A percentile compares a stretch with the other conserved stretches of the same genome.
phyloP scores from a whole-genome alignment of 2,113 vertebrate species.

The Laticauda laticaudata region DNA sequence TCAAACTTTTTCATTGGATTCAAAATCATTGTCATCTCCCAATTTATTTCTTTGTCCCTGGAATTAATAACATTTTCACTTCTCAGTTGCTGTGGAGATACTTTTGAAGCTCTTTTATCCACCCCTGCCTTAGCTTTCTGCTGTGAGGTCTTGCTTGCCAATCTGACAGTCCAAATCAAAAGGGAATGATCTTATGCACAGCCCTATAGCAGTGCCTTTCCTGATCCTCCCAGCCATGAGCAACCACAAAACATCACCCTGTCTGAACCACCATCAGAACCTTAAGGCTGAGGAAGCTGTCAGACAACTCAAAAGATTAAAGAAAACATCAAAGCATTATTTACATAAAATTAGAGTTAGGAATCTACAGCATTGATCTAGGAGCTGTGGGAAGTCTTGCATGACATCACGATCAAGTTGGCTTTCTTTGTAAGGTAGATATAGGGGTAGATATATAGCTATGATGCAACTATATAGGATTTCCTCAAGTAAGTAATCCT shows the following conservation, averaged over 20 bases:
- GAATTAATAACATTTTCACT: neutral
- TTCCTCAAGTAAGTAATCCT: neutral
- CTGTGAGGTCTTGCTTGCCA: neutral
- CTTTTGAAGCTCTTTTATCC: neutral
- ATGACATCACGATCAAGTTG: neutral
- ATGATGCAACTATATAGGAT: neutral
- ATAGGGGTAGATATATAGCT: neutral
- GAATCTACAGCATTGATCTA: neutral
- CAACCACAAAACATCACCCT: neutral
- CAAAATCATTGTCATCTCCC: neutral
- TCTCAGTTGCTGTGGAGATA: neutral
- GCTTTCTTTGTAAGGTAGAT: neutral
- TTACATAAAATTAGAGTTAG: slow-evolving; percentile 10
- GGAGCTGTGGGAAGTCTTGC: neutral
- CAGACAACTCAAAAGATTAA: neutral
- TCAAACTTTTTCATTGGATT: neutral
- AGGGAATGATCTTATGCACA: neutral
- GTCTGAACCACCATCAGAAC: slow-evolving; percentile 42
- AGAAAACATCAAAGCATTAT: slow-evolving; percentile 7
- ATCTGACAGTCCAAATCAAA: neutral
- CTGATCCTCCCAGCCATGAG: neutral
- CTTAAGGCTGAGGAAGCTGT: neutral
- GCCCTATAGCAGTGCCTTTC: neutral
- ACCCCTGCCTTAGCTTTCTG: neutral
- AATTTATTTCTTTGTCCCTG: neutral